phyloP scores from a whole-genome alignment of 2,797 vertebrate genomes.

The Geotrypetes seraphini region DNA sequence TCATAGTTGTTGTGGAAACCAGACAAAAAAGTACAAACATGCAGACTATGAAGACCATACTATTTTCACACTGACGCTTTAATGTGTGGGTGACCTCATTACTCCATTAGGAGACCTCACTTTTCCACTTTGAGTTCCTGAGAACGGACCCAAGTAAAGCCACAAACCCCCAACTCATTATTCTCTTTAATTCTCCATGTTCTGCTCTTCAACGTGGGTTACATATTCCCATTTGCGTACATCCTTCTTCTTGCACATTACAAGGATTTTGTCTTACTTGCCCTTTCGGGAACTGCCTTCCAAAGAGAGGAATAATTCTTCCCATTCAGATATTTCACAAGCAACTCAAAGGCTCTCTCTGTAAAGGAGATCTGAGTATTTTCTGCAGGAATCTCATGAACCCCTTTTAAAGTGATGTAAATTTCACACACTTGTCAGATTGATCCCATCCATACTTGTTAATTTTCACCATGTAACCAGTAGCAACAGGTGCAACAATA shows the following conservation, averaged over 20 bases:
- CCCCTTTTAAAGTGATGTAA: conserved; percentile 81
- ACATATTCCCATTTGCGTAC: conserved; percentile 88
- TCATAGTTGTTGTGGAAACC: too few species aligned
- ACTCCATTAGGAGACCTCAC: too few species aligned
- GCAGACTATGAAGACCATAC: too few species aligned
- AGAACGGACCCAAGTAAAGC: too few species aligned
- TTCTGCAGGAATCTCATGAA: conserved; percentile 77
- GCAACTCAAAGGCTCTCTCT: conserved; percentile 82
- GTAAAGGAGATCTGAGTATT: conserved; percentile 80
- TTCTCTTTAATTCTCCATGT: too few species aligned
- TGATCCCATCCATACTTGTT: conserved; percentile 97
- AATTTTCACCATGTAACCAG: conserved; percentile 85
- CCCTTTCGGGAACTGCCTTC: conserved; percentile 85
- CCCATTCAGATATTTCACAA: conserved; percentile 84
- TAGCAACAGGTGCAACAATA: conserved; percentile 33
- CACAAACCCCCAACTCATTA: too few species aligned
- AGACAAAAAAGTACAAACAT: too few species aligned
- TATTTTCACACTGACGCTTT: too few species aligned
- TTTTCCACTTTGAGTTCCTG: too few species aligned
- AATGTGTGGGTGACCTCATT: too few species aligned
- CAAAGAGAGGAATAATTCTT: conserved; percentile 87
- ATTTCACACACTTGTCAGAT: conserved; percentile 95
- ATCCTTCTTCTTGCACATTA: conserved; percentile 84
- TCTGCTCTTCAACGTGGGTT: conserved; percentile 83
- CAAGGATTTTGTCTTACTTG: conserved; percentile 84